phyloP scores from a whole-genome alignment of 2,113 vertebrate genomes.

The Formicarius rufipectus region DNA sequence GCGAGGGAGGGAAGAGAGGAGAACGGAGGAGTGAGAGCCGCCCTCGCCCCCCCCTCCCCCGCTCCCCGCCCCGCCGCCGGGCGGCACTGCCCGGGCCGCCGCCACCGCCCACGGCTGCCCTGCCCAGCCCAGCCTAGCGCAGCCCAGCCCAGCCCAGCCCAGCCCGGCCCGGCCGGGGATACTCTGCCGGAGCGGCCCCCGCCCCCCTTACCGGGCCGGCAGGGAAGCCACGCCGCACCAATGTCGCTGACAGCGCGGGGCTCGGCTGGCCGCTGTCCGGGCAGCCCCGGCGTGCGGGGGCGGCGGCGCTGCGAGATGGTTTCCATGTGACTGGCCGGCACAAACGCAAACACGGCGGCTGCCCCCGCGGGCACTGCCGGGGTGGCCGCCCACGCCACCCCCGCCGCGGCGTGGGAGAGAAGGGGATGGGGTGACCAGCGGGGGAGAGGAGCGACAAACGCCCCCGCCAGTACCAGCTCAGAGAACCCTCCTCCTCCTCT shows the following conservation, averaged over 20 bases:
- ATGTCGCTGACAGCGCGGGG: not conserved
- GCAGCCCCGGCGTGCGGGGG: not conserved
- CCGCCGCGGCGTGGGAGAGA: not conserved
- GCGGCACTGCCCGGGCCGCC: no score
- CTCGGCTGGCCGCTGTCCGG: not conserved
- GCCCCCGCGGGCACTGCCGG: not conserved
- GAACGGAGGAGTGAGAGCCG: not conserved
- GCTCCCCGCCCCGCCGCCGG: no score
- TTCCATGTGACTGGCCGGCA: conserved; percentile 15
- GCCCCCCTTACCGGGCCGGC: not conserved
- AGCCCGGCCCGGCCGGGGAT: not conserved
- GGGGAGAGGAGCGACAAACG: not conserved
- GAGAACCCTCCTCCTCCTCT: not conserved
- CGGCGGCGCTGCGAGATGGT: not conserved
- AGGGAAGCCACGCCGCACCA: no score
- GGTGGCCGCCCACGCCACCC: not conserved
- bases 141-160: not conserved
- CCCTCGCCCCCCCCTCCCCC: no score
- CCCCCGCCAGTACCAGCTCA: not conserved
- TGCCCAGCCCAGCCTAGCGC: no score
- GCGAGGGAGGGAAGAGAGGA: not conserved
- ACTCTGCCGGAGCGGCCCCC: not conserved
- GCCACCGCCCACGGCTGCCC: not conserved
- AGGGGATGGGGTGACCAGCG: not conserved
- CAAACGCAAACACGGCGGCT: not conserved